Evolutionary conservation across 2,888 invertebrate genomes (phyloP).

Genomic region (Athetis lepigone): DNA sequence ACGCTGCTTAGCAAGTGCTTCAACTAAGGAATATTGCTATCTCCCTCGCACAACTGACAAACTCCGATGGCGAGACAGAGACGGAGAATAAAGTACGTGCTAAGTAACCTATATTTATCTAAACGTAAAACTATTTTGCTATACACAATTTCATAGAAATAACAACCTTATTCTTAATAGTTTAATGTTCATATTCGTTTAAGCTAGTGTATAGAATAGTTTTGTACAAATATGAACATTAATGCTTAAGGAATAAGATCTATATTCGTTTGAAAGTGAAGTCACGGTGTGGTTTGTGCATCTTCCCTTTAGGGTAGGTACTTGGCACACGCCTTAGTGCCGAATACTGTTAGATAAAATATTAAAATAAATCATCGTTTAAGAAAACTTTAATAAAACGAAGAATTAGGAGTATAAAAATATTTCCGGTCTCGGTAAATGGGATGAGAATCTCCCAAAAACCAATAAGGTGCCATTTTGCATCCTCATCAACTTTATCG

Average conservation of each 20-base stretch:
- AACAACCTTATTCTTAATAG: too few relatives aligned
- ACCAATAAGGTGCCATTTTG: too few relatives aligned
- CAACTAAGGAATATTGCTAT: too few relatives aligned
- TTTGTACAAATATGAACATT: not conserved
- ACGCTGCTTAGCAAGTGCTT: too few relatives aligned
- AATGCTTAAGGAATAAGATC: not conserved
- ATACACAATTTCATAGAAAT: too few relatives aligned
- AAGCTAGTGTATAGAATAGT: not conserved
- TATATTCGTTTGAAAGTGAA: not conserved
- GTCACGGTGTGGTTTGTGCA: not conserved
- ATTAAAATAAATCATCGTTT: constrained; percentile 8
- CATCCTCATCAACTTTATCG: too few relatives aligned
- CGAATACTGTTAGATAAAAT: not conserved
- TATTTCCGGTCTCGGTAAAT: constrained; percentile 17
- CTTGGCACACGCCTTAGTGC: not conserved
- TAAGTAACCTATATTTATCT: too few relatives aligned
- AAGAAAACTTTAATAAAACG: constrained; percentile 20
- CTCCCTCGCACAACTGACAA: too few relatives aligned
- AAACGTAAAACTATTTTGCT: too few relatives aligned
- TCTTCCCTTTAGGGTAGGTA: not conserved
- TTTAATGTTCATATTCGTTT: not conserved
- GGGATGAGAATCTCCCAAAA: constrained; percentile 35
- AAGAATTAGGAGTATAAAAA: constrained; percentile 23
- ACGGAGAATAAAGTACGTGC: too few relatives aligned
- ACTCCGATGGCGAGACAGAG: too few relatives aligned